phyloP scores from a whole-genome alignment of 2,113 vertebrate species.

The Rhinolophus sinicus region DNA sequence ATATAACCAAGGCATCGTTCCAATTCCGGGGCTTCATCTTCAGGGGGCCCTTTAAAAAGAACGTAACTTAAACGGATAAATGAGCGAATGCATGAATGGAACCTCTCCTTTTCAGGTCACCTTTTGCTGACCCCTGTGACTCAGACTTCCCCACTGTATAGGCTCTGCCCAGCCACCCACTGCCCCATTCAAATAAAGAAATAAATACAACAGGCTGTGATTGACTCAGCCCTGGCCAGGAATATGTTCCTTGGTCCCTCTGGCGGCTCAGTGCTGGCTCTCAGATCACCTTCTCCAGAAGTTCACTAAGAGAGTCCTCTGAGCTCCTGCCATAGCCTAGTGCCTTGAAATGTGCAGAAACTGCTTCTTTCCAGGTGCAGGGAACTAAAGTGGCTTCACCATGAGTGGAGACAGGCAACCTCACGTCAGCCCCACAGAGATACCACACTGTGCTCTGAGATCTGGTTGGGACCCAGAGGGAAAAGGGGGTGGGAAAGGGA shows the following conservation, averaged over 20 bases:
- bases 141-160: not conserved
- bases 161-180: not conserved
- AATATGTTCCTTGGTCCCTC: not conserved
- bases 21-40: not conserved
- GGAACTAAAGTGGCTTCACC: not conserved
- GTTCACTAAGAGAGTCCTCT: not conserved
- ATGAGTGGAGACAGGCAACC: not conserved
- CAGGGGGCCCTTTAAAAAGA: not conserved
- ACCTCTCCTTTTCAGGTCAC: not conserved
- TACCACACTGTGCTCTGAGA: not conserved
- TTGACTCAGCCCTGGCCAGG: not conserved
- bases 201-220: not conserved
- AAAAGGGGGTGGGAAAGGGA: accelerated
- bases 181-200: not conserved
- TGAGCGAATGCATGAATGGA: not conserved
- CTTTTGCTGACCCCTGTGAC: not conserved
- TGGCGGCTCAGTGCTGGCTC: not conserved
- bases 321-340: accelerated
- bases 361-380: not conserved
- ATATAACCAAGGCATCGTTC: not conserved
- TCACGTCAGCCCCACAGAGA: not conserved
- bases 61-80: not conserved
- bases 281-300: accelerated
- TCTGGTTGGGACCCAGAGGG: not conserved
- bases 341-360: not conserved